Evolutionary conservation across 2,888 invertebrate genomes (phyloP).

Genomic region (Thymelicus sylvestris): DNA sequence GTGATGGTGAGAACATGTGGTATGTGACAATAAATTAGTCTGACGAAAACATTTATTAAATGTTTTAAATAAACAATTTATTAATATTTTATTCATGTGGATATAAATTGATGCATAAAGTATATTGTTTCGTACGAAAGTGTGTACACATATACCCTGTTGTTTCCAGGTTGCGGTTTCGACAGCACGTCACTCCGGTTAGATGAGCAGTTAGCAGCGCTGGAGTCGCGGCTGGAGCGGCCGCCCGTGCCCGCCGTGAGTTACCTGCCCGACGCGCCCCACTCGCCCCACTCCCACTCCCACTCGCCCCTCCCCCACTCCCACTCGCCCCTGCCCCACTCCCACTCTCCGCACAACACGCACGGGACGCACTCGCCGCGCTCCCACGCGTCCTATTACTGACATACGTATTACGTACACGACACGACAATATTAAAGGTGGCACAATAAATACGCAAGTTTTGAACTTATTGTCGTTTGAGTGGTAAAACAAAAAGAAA

Average conservation of each 20-base stretch:
- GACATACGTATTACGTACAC: slow-evolving; percentile 45
- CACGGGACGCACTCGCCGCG: slow-evolving; percentile 46
- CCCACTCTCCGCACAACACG: slow-evolving; percentile 39
- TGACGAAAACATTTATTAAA: no score
- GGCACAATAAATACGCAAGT: no score
- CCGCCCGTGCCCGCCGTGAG: slow-evolving; percentile 87
- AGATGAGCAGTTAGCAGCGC: slow-evolving; percentile 92
- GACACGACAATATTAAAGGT: background rate
- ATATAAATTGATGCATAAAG: no score
- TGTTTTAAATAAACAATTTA: no score
- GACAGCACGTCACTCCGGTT: slow-evolving; percentile 90
- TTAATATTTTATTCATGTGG: no score
- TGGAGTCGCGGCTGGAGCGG: slow-evolving; percentile 90
- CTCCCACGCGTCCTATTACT: slow-evolving; percentile 60
- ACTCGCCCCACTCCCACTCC: slow-evolving; percentile 42
- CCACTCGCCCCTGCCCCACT: slow-evolving; percentile 81
- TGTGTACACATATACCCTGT: no score
- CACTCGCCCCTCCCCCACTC: slow-evolving; percentile 54
- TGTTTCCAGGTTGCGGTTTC: slow-evolving; percentile 80
- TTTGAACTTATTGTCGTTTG: no score
- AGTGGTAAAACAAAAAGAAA: no score
- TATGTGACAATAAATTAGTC: no score
- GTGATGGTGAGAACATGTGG: no score
- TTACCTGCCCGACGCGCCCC: slow-evolving; percentile 60
- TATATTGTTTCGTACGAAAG: no score